Percentiles rank a stretch among this genome's conserved stretches.
phyloP scores from a whole-genome alignment of 1,140 invertebrate species.

The Drosophila auraria region DNA sequence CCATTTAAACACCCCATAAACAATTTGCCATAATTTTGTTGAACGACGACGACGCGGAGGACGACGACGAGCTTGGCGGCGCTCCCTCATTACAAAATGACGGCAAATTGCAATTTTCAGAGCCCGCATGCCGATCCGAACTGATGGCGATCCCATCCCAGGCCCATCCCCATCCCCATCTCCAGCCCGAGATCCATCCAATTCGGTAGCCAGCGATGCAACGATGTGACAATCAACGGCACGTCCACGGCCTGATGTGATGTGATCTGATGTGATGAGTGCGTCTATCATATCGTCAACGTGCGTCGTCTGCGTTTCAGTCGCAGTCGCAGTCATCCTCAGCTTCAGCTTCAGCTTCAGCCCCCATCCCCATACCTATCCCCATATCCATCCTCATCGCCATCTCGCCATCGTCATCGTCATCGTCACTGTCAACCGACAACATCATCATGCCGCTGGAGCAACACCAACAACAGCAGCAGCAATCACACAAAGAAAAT shows the following conservation, averaged over 20 bases:
- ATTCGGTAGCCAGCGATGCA: conserved; percentile 55
- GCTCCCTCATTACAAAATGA: conserved; percentile 83
- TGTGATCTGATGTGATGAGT: conserved; percentile 83
- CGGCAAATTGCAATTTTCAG: conserved; percentile 83
- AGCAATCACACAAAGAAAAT: conserved; percentile 18
- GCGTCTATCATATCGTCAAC: conserved; percentile 83
- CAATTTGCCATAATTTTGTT: conserved; percentile 82
- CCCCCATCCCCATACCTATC: conserved; percentile 6
- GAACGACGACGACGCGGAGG: conserved; percentile 42
- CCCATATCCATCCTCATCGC: conserved; percentile 21
- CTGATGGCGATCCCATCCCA: conserved; percentile 17
- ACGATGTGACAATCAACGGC: conserved; percentile 80
- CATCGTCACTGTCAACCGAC: conserved; percentile 21
- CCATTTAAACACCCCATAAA: conserved; percentile 83
- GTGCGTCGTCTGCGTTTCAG: conserved; percentile 54
- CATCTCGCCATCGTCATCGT: conserved; percentile 10
- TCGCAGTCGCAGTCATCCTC: conserved; percentile 34
- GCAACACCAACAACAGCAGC: conserved; percentile 1
- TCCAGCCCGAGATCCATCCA: conserved; percentile 22
- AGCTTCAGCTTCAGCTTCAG: conserved; percentile 4
- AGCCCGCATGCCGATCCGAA: conserved; percentile 72
- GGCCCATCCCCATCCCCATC: not conserved
- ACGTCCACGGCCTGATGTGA: conserved; percentile 78
- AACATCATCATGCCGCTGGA: conserved; percentile 8
- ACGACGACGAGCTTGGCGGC: conserved; percentile 41